Conservation (phyloP, 2,888 invertebrate species). For the Trimorus sp. region DNA sequence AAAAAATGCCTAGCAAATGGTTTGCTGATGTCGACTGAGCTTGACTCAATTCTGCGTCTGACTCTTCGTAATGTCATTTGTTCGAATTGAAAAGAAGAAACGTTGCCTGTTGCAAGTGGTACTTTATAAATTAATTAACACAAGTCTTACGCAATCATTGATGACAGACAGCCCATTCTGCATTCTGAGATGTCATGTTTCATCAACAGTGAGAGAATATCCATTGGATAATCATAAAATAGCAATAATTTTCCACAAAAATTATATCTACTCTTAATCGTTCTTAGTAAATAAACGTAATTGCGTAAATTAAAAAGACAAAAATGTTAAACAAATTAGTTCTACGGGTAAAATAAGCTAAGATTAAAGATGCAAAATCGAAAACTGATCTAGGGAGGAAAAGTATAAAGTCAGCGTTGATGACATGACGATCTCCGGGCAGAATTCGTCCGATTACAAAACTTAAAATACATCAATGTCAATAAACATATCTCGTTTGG, state of each 20-base stretch:
- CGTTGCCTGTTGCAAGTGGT: neutral
- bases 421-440: slow-evolving; percentile 12
- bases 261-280: no score
- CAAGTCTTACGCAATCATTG: slow-evolving; percentile 24
- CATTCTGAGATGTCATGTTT: slow-evolving; percentile 5
- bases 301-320: no score
- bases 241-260: no score
- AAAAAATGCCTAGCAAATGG: slow-evolving; percentile 40
- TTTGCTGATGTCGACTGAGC: slow-evolving; percentile 26
- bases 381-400: neutral
- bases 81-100: slow-evolving; percentile 27
- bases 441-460: slow-evolving; percentile 12
- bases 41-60: slow-evolving; percentile 26
- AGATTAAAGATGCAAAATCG: neutral
- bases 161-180: slow-evolving; percentile 29
- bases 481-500: slow-evolving; percentile 19
- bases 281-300: no score
- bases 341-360: neutral
- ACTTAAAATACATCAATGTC: slow-evolving; percentile 29
- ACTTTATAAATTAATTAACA: neutral
- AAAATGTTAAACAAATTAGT: neutral
- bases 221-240: neutral
- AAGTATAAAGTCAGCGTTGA: slow-evolving; percentile 16
- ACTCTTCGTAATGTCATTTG: slow-evolving; percentile 16
- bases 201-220: slow-evolving; percentile 22